Evolutionary conservation across 2,888 invertebrate species (phyloP).

Genomic region (Xylota sylvarum): DNA sequence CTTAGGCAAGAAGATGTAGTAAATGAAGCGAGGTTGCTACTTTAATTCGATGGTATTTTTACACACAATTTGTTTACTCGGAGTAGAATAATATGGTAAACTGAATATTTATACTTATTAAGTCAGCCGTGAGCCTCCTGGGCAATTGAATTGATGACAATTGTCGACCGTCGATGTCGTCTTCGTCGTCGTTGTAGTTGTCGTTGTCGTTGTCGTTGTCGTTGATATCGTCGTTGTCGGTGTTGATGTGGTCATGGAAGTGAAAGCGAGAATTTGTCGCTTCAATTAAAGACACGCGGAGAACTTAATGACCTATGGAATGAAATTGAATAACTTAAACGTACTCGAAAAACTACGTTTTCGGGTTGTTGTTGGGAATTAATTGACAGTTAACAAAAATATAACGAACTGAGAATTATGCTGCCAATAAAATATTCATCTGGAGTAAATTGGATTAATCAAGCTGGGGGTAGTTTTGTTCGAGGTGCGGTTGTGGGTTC

Average conservation of each 20-base stretch:
- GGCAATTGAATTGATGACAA: constrained; percentile 24
- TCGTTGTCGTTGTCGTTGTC: neutral
- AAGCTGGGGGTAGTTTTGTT: constrained; percentile 3
- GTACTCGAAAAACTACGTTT: constrained; percentile 1
- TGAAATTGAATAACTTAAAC: constrained; percentile 46
- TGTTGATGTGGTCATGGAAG: constrained; percentile 4
- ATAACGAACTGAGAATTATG: constrained; percentile 19
- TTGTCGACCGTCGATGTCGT: neutral
- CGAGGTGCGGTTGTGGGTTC: neutral
- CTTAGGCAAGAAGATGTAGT: neutral
- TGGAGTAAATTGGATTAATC: constrained; percentile 22
- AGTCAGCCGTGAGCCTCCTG: constrained; percentile 7
- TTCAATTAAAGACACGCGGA: constrained; percentile 58
- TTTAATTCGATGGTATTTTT: constrained; percentile 65
- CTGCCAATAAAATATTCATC: constrained; percentile 27
- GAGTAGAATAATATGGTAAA: constrained; percentile 37
- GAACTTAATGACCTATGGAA: constrained; percentile 54
- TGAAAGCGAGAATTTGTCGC: constrained; percentile 49
- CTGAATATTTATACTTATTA: constrained; percentile 39
- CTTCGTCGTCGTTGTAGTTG: neutral
- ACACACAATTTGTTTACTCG: constrained; percentile 66
- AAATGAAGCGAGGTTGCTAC: constrained; percentile 44
- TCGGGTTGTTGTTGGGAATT: constrained; percentile 16
- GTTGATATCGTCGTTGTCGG: neutral
- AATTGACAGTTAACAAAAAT: constrained; percentile 29